Evolutionary conservation across 2,113 vertebrate genomes (phyloP).

Genomic region (Xiphophorus maculatus): DNA sequence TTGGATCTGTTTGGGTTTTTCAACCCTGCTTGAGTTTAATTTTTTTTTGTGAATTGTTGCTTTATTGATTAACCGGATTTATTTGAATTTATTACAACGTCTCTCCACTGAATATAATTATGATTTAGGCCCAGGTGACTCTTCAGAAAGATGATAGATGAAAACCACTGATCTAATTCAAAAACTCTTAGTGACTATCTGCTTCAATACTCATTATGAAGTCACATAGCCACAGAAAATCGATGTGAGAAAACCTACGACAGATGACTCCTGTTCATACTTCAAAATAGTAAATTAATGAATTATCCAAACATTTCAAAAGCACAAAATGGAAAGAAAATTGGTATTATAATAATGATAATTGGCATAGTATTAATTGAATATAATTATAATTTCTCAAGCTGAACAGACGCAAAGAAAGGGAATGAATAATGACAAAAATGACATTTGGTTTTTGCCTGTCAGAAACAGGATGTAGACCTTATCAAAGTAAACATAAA

Average conservation of each 20-base stretch:
- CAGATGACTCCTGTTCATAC: too few species aligned
- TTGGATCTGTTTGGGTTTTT: too few species aligned
- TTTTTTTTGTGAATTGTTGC: too few species aligned
- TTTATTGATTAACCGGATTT: too few species aligned
- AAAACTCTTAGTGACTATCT: background rate
- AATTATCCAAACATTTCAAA: too few species aligned
- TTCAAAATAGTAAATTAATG: too few species aligned
- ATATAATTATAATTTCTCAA: background rate
- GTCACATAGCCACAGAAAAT: background rate
- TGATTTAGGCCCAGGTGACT: background rate
- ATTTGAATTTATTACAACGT: too few species aligned
- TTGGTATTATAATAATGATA: too few species aligned
- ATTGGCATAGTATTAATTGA: background rate
- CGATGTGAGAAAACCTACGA: too few species aligned
- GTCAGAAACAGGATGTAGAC: background rate
- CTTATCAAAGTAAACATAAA: background rate
- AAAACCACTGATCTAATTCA: background rate
- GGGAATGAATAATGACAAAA: background rate
- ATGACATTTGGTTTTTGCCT: background rate
- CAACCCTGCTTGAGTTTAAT: too few species aligned
- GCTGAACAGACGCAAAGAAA: background rate
- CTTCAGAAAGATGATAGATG: background rate
- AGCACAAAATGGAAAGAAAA: too few species aligned
- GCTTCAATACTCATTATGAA: background rate
- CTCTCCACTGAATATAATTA: background rate